Conservation (phyloP, 2,797 vertebrate genomes). For the Rachycentron canadum region DNA sequence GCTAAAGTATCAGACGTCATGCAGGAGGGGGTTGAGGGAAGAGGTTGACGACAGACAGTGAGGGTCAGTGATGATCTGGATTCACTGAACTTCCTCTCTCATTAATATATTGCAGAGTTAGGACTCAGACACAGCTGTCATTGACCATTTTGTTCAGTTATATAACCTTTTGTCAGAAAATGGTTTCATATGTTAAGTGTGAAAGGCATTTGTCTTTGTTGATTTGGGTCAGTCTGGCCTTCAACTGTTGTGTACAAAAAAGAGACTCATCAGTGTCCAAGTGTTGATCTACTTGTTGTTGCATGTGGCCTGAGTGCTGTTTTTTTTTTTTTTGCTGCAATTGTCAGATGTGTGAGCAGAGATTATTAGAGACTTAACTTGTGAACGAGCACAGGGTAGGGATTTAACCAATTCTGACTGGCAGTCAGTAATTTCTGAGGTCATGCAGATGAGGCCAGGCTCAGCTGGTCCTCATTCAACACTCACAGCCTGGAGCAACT, state of each 20-base stretch:
- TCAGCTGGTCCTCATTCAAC: slow-evolving; percentile 26
- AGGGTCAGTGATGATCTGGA: not conserved
- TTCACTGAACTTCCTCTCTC: slow-evolving; percentile 25
- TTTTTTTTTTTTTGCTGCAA: not conserved
- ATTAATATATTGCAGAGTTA: not conserved
- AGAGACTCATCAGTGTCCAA: too few relatives aligned
- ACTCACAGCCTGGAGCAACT: slow-evolving; percentile 6
- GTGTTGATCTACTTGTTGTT: slow-evolving; percentile 5
- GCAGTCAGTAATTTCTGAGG: slow-evolving; percentile 27
- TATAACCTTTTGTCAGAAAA: not conserved
- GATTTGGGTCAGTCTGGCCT: not conserved
- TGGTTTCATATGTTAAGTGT: not conserved
- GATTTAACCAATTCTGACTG: slow-evolving; percentile 37
- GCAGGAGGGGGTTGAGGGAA: not conserved
- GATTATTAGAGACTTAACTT: slow-evolving; percentile 44
- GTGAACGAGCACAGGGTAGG: slow-evolving; percentile 51
- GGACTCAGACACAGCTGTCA: not conserved
- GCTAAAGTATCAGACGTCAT: slow-evolving; percentile 55
- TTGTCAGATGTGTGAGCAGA: slow-evolving; percentile 31
- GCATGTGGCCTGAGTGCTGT: not conserved
- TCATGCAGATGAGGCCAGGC: slow-evolving; percentile 46
- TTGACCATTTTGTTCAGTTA: not conserved
- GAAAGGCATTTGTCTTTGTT: not conserved
- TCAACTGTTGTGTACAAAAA: not conserved
- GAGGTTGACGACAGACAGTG: not conserved